These are phyloP conservation scores for Ichneumoninae sp. DNA, from an alignment of 2,888 invertebrate species.

Conservation along the genomic window DNA sequence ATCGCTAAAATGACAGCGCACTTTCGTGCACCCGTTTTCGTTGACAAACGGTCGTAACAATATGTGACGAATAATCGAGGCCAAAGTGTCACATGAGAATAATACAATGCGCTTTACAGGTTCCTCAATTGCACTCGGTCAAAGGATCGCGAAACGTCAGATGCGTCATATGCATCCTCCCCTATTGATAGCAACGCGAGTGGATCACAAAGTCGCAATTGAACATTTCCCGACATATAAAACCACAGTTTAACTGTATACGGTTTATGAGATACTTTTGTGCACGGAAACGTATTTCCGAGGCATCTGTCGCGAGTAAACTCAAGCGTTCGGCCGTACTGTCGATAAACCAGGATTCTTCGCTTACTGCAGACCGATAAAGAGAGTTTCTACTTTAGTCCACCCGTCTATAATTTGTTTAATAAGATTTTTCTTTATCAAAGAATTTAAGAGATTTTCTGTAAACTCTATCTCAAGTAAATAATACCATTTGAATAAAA, in stretches of 20 bases:
- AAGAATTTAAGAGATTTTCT: not conserved
- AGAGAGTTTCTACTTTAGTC: not conserved
- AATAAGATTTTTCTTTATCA: not conserved
- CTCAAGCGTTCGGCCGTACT: not conserved
- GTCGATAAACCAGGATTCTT: slow-evolving; percentile 1
- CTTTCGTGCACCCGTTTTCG: slow-evolving; percentile 11
- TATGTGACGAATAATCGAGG: not conserved
- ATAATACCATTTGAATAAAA: not conserved
- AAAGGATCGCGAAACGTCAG: slow-evolving; percentile 14
- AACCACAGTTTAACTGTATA: slow-evolving; percentile 12
- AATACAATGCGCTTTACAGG: not conserved
- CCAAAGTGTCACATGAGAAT: not conserved
- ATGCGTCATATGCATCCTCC: slow-evolving; percentile 31
- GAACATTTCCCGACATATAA: slow-evolving; percentile 6
- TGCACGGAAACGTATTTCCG: not conserved
- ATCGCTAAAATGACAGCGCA: slow-evolving; percentile 27
- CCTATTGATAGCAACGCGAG: slow-evolving; percentile 19
- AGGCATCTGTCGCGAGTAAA: not conserved
- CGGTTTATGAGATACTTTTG: not conserved
- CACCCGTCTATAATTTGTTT: not conserved
- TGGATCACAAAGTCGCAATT: slow-evolving; percentile 21
- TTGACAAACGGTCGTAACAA: not conserved
- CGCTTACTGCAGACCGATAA: not conserved
- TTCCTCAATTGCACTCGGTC: slow-evolving; percentile 20
- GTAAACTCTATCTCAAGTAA: not conserved